phyloP scores from a whole-genome alignment of 2,888 invertebrate genomes.

The Synergus itoensis region DNA sequence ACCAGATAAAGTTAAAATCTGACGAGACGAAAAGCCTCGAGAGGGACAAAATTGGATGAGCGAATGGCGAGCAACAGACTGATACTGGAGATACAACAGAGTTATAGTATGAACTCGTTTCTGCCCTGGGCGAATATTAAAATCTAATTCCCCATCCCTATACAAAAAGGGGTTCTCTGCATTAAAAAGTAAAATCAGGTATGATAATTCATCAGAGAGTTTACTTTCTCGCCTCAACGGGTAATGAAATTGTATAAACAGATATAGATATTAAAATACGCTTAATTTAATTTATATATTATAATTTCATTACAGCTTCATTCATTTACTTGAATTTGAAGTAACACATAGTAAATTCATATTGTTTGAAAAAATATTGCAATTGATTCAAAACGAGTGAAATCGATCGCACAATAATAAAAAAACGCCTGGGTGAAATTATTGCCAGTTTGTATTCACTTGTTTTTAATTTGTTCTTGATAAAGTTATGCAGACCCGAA shows the following conservation, averaged over 20 bases:
- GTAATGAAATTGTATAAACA: slow-evolving; percentile 5
- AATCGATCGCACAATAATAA: no score
- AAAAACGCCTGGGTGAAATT: no score
- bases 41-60: slow-evolving; percentile 21
- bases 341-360: no score
- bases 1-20: slow-evolving; percentile 33
- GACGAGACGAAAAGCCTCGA: slow-evolving; percentile 9
- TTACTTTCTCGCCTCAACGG: slow-evolving; percentile 1
- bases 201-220: neutral
- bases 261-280: neutral
- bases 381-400: no score
- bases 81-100: neutral
- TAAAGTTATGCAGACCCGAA: no score
- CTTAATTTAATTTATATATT: neutral
- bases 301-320: neutral
- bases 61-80: slow-evolving; percentile 13
- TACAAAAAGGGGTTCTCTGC: neutral
- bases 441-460: no score
- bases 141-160: slow-evolving; percentile 28
- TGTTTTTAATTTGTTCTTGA: no score
- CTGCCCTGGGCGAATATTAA: slow-evolving; percentile 24
- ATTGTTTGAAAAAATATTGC: no score
- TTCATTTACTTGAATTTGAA: no score
- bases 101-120: slow-evolving; percentile 34
- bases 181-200: slow-evolving; percentile 16